Evolutionary conservation across 1,140 invertebrate species (phyloP).

Genomic region (Drosophila punjabiensis): DNA sequence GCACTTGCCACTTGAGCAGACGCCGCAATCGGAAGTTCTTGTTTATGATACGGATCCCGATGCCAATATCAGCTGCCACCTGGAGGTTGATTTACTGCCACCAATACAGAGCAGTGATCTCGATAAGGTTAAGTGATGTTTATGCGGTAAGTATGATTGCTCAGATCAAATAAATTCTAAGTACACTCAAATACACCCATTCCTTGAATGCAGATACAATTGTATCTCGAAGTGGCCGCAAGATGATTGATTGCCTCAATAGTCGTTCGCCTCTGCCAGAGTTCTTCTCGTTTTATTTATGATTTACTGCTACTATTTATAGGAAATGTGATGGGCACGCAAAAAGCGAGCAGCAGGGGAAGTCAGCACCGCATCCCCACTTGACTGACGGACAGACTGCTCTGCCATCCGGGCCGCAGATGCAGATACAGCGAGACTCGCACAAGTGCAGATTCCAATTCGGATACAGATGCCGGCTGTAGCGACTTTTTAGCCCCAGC

Average conservation of each 20-base stretch:
- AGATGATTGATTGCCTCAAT: conserved; percentile 63
- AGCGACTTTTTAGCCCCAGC: conserved; percentile 22
- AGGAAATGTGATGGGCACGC: conserved; percentile 61
- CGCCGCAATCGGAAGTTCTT: conserved; percentile 74
- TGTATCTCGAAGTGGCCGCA: conserved; percentile 43
- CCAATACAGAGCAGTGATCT: neutral
- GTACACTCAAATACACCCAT: conserved; percentile 41
- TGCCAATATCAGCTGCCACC: conserved; percentile 61
- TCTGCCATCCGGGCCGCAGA: conserved; percentile 52
- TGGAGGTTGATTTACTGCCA: conserved; percentile 23
- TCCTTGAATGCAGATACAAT: conserved; percentile 45
- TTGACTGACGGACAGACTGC: conserved; percentile 57
- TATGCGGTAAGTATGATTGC: conserved; percentile 4
- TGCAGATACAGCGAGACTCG: conserved; percentile 26
- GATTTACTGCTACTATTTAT: conserved; percentile 67
- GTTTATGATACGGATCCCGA: conserved; percentile 65
- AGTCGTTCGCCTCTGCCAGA: conserved; percentile 6
- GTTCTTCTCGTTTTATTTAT: conserved; percentile 45
- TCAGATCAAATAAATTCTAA: conserved; percentile 36
- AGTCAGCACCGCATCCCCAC: conserved; percentile 41
- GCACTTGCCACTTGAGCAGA: conserved; percentile 67
- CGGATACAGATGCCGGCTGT: conserved; percentile 27
- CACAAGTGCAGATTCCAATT: conserved; percentile 16
- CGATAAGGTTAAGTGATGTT: conserved; percentile 18
- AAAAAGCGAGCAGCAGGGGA: conserved; percentile 43